Percentiles rank a stretch among this genome's conserved stretches.
These are phyloP conservation scores for Dasyornis broadbenti DNA, from an alignment of 2,113 vertebrate species.

Conservation along the genomic window DNA sequence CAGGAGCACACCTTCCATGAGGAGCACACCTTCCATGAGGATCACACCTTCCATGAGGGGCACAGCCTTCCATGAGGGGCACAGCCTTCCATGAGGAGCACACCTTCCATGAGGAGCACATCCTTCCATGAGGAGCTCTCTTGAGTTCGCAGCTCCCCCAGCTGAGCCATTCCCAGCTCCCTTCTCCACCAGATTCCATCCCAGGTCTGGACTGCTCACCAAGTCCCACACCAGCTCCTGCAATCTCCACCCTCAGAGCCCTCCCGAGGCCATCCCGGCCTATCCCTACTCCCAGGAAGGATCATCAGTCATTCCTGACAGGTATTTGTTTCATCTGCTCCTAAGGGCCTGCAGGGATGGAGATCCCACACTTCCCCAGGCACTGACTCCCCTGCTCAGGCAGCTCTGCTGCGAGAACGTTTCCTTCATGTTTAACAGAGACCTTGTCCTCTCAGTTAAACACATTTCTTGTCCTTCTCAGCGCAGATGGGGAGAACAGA, in stretches of 20 bases:
- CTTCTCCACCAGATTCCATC: background rate
- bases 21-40: background rate
- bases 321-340: background rate
- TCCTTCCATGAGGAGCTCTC: background rate
- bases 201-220: background rate
- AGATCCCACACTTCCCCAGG: slow-evolving; percentile 1
- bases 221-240: background rate
- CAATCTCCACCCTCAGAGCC: background rate
- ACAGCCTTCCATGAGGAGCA: too few species aligned
- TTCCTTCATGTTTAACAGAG: background rate
- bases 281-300: background rate
- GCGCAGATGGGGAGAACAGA: background rate
- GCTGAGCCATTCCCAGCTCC: background rate
- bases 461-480: background rate
- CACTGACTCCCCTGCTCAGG: background rate
- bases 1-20: background rate
- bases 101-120: too few species aligned
- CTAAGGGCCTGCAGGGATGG: background rate
- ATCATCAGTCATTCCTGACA: slow-evolving; percentile 9
- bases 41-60: too few species aligned
- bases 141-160: background rate
- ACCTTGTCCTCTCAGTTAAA: background rate
- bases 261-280: background rate
- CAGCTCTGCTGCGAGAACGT: background rate
- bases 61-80: too few species aligned